phyloP scores from a whole-genome alignment of 2,113 vertebrate species.

The Trematocara stigmaticum region DNA sequence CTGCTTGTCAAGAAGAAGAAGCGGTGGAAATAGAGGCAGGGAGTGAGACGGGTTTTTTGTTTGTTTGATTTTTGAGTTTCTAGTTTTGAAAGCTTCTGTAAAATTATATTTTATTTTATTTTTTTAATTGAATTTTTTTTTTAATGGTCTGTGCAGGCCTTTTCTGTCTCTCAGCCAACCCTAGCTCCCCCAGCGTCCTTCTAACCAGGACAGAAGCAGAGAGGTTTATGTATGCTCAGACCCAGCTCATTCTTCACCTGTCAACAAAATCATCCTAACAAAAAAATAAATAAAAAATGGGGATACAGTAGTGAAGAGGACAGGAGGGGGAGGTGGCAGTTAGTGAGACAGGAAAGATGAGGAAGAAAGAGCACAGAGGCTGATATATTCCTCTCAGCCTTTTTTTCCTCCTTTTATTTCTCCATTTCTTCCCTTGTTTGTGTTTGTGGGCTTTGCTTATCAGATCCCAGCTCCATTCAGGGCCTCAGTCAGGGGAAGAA shows the following conservation, averaged over 20 bases:
- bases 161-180: neutral
- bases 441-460: conserved; percentile 65
- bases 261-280: conserved; percentile 56
- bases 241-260: conserved; percentile 62
- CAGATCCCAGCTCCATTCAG: conserved; percentile 64
- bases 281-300: neutral
- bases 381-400: conserved; percentile 33
- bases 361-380: conserved; percentile 1
- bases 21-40: neutral
- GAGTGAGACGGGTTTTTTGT: neutral
- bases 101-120: neutral
- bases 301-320: conserved; percentile 9
- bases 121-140: neutral
- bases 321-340: neutral
- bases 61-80: neutral
- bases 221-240: conserved; percentile 37
- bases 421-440: conserved; percentile 58
- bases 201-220: conserved; percentile 38
- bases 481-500: conserved; percentile 55
- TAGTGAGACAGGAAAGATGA: neutral
- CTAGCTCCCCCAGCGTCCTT: neutral
- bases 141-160: neutral
- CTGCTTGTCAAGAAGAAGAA: conserved; percentile 4
- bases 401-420: conserved; percentile 34
- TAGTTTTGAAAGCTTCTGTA: neutral